Percentiles rank a stretch among this genome's conserved stretches.
Conservation (phyloP, 2,797 vertebrate species). For the Pseudocheirus occidentalis region DNA sequence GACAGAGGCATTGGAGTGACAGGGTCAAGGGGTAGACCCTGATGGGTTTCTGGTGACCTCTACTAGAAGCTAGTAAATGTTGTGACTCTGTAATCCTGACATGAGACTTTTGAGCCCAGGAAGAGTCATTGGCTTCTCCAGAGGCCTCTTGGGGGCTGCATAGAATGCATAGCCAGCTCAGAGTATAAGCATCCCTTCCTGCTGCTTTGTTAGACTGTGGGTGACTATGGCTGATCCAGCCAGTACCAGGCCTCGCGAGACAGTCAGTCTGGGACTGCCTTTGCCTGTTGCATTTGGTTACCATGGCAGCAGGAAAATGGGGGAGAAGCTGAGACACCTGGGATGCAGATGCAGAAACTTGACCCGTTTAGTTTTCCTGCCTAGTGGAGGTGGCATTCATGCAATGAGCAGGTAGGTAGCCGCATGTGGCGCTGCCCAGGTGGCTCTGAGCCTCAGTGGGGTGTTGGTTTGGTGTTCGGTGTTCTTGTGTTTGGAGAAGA, state of each 20-base stretch:
- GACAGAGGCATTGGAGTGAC: background rate
- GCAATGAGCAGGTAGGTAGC: constrained; percentile 64
- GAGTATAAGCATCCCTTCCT: background rate
- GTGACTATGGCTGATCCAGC: constrained; percentile 66
- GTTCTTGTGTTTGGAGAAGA: background rate
- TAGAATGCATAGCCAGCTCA: background rate
- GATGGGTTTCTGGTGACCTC: background rate
- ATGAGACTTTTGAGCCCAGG: background rate
- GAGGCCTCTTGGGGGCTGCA: background rate
- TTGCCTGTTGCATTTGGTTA: constrained; percentile 85
- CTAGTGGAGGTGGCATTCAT: constrained; percentile 39
- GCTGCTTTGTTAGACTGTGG: background rate
- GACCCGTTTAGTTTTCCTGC: constrained; percentile 57
- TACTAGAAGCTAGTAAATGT: background rate
- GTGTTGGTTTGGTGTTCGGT: background rate
- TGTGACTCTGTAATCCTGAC: background rate
- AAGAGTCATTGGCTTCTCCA: background rate
- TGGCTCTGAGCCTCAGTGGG: background rate
- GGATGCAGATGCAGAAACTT: constrained; percentile 76
- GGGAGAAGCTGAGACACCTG: constrained; percentile 76
- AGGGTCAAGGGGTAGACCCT: background rate
- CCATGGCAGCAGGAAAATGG: constrained; percentile 85
- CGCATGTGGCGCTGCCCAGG: background rate
- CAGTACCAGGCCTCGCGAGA: constrained; percentile 70
- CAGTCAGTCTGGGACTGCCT: constrained; percentile 72